phyloP scores from a whole-genome alignment of 30 jellyfish, hydroid and myxozoan species.

The Turritopsis rubra region DNA sequence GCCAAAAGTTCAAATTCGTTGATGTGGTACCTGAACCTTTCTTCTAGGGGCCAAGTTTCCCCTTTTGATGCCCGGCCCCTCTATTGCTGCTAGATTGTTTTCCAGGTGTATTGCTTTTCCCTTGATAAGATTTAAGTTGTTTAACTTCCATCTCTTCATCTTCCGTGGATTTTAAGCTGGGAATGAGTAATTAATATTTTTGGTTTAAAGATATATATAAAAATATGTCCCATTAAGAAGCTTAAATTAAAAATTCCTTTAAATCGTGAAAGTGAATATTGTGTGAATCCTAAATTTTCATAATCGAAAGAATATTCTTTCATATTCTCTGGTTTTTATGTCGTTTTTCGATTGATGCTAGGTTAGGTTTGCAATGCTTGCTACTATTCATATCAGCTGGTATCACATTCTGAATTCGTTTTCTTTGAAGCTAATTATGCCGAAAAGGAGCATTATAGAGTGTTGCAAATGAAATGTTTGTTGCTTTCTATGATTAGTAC shows the following conservation, averaged over 20 bases:
- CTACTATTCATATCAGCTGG: not conserved
- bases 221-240: too few species aligned
- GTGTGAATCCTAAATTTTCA: too few species aligned
- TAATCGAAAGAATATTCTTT: too few species aligned
- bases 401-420: too few species aligned
- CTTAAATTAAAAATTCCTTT: too few species aligned
- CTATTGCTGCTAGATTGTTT: not conserved
- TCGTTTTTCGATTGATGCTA: not conserved
- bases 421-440: not conserved
- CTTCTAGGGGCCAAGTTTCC: slow-evolving; percentile 10
- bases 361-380: not conserved
- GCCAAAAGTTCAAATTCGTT: slow-evolving; percentile 33
- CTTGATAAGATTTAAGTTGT: slow-evolving; percentile 1
- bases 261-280: too few species aligned
- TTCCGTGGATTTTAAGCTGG: too few species aligned
- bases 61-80: slow-evolving; percentile 26
- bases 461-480: not conserved
- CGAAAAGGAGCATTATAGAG: not conserved
- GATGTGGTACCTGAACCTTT: too few species aligned
- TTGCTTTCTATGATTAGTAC: not conserved
- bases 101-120: not conserved
- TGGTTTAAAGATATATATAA: too few species aligned
- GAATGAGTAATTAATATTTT: too few species aligned
- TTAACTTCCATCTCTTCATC: slow-evolving; percentile 4
- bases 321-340: not conserved